These are phyloP conservation scores for Terebella lapidaria DNA, from an alignment of 2,888 invertebrate species.

Conservation along the genomic window DNA sequence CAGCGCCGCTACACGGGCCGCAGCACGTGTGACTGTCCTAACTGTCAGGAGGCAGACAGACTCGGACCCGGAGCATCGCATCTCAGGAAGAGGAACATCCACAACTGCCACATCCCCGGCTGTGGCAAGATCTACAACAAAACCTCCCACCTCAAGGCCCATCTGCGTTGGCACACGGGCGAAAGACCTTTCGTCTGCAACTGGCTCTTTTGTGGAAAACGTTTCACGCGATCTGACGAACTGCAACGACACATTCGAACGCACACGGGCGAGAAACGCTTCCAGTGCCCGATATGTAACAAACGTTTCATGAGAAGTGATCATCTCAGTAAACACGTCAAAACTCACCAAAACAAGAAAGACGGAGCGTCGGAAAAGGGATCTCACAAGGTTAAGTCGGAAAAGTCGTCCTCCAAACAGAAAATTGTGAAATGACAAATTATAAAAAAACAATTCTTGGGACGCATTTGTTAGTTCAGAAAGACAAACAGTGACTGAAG, in stretches of 20 bases:
- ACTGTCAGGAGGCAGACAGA: slow-evolving; percentile 89
- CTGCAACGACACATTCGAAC: slow-evolving; percentile 91
- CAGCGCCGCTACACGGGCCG: slow-evolving; percentile 84
- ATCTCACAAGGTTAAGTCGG: not conserved
- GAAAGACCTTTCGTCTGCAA: slow-evolving; percentile 96
- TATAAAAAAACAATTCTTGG: too few relatives aligned
- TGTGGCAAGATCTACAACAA: slow-evolving; percentile 72
- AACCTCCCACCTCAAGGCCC: slow-evolving; percentile 96
- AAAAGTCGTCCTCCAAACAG: not conserved
- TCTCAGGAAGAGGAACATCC: slow-evolving; percentile 46
- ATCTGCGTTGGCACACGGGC: slow-evolving; percentile 96
- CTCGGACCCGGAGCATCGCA: slow-evolving; percentile 75
- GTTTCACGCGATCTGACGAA: slow-evolving; percentile 94
- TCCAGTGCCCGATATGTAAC: slow-evolving; percentile 78
- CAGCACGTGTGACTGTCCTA: slow-evolving; percentile 97
- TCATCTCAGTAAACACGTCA: slow-evolving; percentile 87
- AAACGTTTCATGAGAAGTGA: slow-evolving; percentile 91
- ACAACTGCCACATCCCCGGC: slow-evolving; percentile 52
- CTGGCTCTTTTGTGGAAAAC: slow-evolving; percentile 95
- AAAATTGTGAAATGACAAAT: too few relatives aligned
- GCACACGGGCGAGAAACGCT: slow-evolving; percentile 88
- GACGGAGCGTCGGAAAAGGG: not conserved
- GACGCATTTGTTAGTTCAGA: too few relatives aligned
- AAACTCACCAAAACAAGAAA: slow-evolving; percentile 66
- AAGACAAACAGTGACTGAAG: too few relatives aligned